These are phyloP conservation scores for Ursus arctos DNA, from an alignment of 2,113 vertebrate genomes.

Conservation along the genomic window DNA sequence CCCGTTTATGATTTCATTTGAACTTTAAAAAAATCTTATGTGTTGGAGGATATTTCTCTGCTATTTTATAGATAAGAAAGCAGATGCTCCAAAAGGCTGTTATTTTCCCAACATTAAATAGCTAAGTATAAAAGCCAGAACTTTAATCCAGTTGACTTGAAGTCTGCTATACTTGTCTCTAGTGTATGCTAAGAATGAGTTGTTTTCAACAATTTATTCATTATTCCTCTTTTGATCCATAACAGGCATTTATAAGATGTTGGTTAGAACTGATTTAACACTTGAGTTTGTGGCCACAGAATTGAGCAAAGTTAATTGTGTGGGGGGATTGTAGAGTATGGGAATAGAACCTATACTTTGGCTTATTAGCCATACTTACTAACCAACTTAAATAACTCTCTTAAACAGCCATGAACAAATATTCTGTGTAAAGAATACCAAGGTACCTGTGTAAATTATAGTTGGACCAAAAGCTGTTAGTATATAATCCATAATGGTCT, in stretches of 20 bases:
- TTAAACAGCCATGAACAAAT: background rate
- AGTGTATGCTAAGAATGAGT: background rate
- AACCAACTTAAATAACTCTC: slow-evolving; percentile 7
- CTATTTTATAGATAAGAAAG: slow-evolving; percentile 39
- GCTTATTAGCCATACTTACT: background rate
- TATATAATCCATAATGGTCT: background rate
- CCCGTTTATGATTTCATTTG: slow-evolving; percentile 4
- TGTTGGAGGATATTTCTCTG: slow-evolving; percentile 8
- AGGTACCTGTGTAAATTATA: background rate
- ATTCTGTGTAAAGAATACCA: slow-evolving; percentile 17
- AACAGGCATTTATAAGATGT: slow-evolving; percentile 19
- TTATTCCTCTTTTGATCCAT: background rate
- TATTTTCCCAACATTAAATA: slow-evolving; percentile 47
- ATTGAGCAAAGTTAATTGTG: slow-evolving; percentile 18
- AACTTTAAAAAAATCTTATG: slow-evolving; percentile 8
- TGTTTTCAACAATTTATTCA: background rate
- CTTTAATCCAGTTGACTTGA: slow-evolving; percentile 41
- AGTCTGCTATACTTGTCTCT: background rate
- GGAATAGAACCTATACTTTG: background rate
- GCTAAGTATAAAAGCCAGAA: slow-evolving; percentile 15
- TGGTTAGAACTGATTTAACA: slow-evolving; percentile 44
- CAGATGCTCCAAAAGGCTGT: slow-evolving; percentile 13
- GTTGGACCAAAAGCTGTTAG: background rate
- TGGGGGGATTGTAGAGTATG: background rate
- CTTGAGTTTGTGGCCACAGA: slow-evolving; percentile 5